phyloP scores from a whole-genome alignment of 2,888 invertebrate genomes.

The Clivina fossor region DNA sequence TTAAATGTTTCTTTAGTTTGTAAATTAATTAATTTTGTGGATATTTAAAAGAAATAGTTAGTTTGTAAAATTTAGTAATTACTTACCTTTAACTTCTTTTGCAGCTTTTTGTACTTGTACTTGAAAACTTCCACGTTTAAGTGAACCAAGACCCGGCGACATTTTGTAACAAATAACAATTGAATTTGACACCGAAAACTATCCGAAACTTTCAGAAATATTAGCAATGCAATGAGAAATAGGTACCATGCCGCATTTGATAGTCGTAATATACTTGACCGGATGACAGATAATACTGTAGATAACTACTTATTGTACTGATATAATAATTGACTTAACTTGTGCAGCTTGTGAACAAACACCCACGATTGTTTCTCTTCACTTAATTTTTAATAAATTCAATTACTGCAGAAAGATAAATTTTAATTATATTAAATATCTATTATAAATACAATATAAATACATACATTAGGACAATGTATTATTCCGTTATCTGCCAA shows the following conservation, averaged over 20 bases:
- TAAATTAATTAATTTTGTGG: not conserved
- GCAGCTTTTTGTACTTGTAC: constrained; percentile 58
- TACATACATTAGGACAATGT: too few relatives aligned
- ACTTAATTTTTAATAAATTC: too few relatives aligned
- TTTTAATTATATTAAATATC: too few relatives aligned
- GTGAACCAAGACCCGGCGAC: constrained; percentile 43
- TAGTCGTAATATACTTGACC: not conserved
- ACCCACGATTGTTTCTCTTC: constrained; percentile 16
- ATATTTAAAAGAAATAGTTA: not conserved
- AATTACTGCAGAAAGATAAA: too few relatives aligned
- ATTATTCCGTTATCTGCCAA: too few relatives aligned
- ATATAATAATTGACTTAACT: constrained; percentile 26
- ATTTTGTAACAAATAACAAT: constrained; percentile 33
- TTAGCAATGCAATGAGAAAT: not conserved
- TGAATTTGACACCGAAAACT: constrained; percentile 3
- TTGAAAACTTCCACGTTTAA: constrained; percentile 58
- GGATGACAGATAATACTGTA: not conserved
- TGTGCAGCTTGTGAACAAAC: constrained; percentile 5
- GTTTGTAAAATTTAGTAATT: not conserved
- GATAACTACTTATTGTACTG: constrained; percentile 10
- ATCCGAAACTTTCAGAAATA: not conserved
- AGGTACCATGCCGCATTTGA: constrained; percentile 4
- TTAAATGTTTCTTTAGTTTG: too few relatives aligned
- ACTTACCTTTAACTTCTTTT: constrained; percentile 57
- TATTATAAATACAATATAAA: too few relatives aligned